phyloP scores from a whole-genome alignment of 2,888 invertebrate species.

The Conchocele bisecta region DNA sequence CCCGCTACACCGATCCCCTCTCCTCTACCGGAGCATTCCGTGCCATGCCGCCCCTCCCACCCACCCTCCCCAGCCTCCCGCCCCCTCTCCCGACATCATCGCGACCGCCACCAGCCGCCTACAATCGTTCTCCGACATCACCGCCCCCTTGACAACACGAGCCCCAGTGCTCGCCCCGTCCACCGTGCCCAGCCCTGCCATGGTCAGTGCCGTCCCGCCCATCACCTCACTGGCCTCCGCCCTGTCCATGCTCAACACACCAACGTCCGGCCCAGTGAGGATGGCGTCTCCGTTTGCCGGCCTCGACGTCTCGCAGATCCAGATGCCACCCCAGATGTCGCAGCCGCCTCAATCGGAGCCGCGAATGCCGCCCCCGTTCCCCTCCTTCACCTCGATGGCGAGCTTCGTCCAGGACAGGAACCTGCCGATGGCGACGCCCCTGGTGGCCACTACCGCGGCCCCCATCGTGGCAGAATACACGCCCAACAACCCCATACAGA shows the following conservation, averaged over 20 bases:
- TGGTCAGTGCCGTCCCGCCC: conserved; percentile 33
- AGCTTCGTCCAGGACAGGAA: neutral
- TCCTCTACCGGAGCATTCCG: conserved; percentile 26
- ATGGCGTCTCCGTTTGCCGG: conserved; percentile 6
- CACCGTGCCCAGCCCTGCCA: no score
- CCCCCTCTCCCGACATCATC: neutral
- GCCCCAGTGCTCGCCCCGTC: conserved; percentile 26
- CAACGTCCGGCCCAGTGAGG: conserved; percentile 2
- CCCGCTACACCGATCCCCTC: neutral
- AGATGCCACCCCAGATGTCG: conserved; percentile 9
- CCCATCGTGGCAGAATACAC: conserved; percentile 32
- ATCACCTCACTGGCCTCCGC: conserved; percentile 27
- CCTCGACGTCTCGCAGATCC: conserved; percentile 17
- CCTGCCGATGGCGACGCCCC: conserved; percentile 1
- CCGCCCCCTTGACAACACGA: conserved; percentile 17
- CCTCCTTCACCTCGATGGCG: neutral
- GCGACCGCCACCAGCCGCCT: neutral
- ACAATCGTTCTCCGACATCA: conserved; percentile 4
- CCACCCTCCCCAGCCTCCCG: neutral
- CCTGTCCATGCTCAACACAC: conserved; percentile 19
- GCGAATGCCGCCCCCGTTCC: neutral
- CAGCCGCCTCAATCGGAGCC: neutral
- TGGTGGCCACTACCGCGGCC: neutral
- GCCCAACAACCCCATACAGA: conserved; percentile 47
- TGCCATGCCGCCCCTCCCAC: conserved; percentile 30